Conservation (phyloP, 2,113 vertebrate species). For the Melozone crissalis region DNA sequence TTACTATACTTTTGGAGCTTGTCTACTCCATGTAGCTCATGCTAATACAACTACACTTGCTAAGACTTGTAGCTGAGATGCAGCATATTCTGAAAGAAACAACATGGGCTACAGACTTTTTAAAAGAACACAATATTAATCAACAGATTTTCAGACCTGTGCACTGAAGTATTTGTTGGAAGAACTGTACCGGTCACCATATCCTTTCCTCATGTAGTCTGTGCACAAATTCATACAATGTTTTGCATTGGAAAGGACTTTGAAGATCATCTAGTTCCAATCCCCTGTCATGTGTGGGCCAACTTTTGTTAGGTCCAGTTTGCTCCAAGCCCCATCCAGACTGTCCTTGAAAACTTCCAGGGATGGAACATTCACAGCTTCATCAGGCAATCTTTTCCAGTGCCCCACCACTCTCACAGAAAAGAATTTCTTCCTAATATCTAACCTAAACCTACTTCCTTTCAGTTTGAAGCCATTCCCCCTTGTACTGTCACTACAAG, state of each 20-base stretch:
- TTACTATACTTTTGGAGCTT: neutral
- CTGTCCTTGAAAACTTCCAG: neutral
- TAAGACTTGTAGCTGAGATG: neutral
- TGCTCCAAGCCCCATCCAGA: neutral
- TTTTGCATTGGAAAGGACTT: neutral
- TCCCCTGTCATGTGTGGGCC: neutral
- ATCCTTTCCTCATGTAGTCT: neutral
- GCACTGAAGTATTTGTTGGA: neutral
- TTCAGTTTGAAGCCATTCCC: neutral
- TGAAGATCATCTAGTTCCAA: neutral
- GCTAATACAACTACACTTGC: neutral
- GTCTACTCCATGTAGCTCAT: fast-evolving
- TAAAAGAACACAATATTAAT: neutral
- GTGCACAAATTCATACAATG: neutral
- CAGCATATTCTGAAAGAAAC: neutral
- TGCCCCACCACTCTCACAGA: neutral
- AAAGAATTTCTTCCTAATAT: neutral
- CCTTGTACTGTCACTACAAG: neutral
- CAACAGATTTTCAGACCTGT: neutral
- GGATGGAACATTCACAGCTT: neutral
- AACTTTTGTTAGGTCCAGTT: neutral
- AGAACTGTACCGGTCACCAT: neutral
- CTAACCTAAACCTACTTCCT: neutral
- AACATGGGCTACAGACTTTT: neutral
- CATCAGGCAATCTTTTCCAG: neutral